Percentiles rank a stretch among this genome's conserved stretches.
Conservation (phyloP, 2,888 invertebrate species). For the Himalopsyche kuldschensis region DNA sequence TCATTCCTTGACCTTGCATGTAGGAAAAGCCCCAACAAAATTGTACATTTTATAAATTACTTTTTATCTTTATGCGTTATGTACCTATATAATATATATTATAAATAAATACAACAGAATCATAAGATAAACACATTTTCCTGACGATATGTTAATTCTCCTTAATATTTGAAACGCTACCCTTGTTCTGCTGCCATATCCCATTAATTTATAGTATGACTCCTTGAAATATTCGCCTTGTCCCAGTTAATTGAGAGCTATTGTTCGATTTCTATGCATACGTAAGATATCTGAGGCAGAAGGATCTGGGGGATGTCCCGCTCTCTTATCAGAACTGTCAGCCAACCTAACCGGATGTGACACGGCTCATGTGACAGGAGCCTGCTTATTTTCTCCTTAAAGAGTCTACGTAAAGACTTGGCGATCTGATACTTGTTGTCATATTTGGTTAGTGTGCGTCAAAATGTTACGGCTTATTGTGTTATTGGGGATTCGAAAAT, state of each 20-base stretch:
- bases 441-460: not conserved
- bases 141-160: no score
- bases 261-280: conserved; percentile 29
- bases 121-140: no score
- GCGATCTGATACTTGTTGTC: not conserved
- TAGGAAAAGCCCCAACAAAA: no score
- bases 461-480: no score
- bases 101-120: no score
- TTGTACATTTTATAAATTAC: no score
- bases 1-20: no score
- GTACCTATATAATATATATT: no score
- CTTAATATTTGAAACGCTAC: not conserved
- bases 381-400: not conserved
- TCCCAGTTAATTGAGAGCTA: conserved; percentile 23
- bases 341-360: not conserved
- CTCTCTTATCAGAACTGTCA: not conserved
- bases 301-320: not conserved
- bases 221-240: not conserved
- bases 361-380: not conserved
- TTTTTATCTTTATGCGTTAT: no score
- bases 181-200: not conserved
- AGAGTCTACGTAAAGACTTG: not conserved
- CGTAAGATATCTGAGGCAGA: not conserved
- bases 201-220: not conserved
- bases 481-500: no score